Conservation (phyloP, 2,113 vertebrate genomes). For the Phrynocephalus versicolor region DNA sequence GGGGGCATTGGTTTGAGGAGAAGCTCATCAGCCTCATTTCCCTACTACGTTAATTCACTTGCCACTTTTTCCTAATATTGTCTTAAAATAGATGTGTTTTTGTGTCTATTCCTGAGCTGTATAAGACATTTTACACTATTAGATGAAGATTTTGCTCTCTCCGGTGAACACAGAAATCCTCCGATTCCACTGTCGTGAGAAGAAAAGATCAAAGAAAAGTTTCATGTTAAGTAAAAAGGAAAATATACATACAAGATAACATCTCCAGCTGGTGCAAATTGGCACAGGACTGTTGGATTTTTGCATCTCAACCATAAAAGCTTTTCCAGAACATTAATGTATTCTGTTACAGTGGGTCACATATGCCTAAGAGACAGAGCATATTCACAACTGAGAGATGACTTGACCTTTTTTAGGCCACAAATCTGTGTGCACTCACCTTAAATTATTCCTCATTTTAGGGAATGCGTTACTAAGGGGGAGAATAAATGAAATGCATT, state of each 20-base stretch:
- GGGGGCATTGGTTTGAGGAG: background rate
- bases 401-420: background rate
- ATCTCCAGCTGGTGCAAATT: conserved; percentile 18
- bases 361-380: background rate
- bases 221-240: conserved; percentile 22
- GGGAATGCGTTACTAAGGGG: background rate
- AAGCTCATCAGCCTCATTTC: conserved; percentile 14
- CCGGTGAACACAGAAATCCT: conserved; percentile 30
- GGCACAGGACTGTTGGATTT: background rate
- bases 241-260: background rate
- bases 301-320: background rate
- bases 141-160: conserved; percentile 21
- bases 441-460: background rate
- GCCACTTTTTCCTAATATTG: conserved; percentile 50
- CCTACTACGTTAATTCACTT: conserved; percentile 53
- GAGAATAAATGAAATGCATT: background rate
- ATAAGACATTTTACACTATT: conserved; percentile 47
- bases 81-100: conserved; percentile 52
- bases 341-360: background rate
- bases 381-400: background rate
- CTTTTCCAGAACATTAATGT: background rate
- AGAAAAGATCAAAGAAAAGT: conserved; percentile 16
- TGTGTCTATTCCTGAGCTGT: conserved; percentile 48
- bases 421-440: background rate
- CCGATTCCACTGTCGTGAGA: background rate